Conservation (phyloP, 2,113 vertebrate species). For the Xiphophorus hellerii region DNA sequence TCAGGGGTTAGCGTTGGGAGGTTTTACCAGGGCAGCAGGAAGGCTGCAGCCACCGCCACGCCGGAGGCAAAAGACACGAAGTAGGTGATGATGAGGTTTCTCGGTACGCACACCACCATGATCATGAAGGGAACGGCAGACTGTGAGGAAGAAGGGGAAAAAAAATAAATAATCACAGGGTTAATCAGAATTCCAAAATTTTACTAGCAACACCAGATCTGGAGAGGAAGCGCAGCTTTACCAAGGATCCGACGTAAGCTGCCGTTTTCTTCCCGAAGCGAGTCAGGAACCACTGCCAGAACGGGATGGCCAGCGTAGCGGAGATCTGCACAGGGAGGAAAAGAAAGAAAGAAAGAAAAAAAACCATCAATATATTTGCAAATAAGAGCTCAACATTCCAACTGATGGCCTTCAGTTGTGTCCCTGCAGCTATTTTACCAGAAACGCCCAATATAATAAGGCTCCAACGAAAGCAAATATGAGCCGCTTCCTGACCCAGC, state of each 20-base stretch:
- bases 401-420: not conserved
- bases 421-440: not conserved
- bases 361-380: not conserved
- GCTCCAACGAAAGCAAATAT: conserved; percentile 47
- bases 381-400: not conserved
- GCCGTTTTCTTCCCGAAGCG: conserved; percentile 95
- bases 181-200: not conserved
- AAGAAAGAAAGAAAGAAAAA: not conserved
- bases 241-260: conserved; percentile 89
- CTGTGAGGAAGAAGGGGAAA: conserved; percentile 67
- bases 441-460: conserved; percentile 22
- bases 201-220: not conserved
- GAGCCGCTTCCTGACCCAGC: conserved; percentile 2
- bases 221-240: conserved; percentile 70
- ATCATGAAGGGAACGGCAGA: conserved; percentile 92
- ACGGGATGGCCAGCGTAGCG: conserved; percentile 89
- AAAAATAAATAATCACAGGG: not conserved
- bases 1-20: not conserved
- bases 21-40: conserved; percentile 92
- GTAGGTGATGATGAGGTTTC: conserved; percentile 88
- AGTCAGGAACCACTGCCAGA: conserved; percentile 98
- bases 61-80: conserved; percentile 88
- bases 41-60: conserved; percentile 90
- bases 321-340: conserved; percentile 82
- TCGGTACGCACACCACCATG: conserved; percentile 83